phyloP scores from a whole-genome alignment of 1,140 invertebrate species.

The Caenorhabditis tropicalis region DNA sequence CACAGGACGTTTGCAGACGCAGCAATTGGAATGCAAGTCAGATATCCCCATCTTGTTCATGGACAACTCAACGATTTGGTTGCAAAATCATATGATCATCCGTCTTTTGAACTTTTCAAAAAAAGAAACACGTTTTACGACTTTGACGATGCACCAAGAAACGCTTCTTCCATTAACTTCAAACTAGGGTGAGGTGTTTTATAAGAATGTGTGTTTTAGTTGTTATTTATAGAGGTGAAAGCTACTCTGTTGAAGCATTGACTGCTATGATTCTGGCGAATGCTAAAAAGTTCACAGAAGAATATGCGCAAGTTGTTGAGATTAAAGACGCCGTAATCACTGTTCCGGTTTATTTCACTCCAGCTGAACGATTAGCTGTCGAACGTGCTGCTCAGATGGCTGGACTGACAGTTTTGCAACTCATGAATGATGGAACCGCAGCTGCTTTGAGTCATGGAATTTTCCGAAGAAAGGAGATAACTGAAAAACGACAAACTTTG shows the following conservation, averaged over 20 bases:
- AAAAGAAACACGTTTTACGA: slow-evolving; percentile 76
- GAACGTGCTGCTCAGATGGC: slow-evolving; percentile 86
- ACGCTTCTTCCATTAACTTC: slow-evolving; percentile 1
- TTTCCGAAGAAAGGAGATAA: slow-evolving; percentile 91
- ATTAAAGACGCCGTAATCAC: slow-evolving; percentile 90
- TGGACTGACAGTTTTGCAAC: slow-evolving; percentile 83
- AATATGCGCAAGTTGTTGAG: slow-evolving; percentile 59
- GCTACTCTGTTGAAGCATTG: slow-evolving; percentile 64
- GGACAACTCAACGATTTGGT: slow-evolving; percentile 47
- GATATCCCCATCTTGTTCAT: slow-evolving; percentile 2
- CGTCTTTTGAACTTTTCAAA: slow-evolving; percentile 13
- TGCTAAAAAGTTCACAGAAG: slow-evolving; percentile 64
- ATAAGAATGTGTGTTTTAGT: slow-evolving; percentile 76
- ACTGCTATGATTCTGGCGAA: slow-evolving; percentile 71
- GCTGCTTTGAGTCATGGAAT: slow-evolving; percentile 98
- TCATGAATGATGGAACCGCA: slow-evolving; percentile 70
- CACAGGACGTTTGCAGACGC: slow-evolving; percentile 92
- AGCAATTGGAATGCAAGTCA: slow-evolving; percentile 80
- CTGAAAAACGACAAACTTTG: slow-evolving; percentile 87
- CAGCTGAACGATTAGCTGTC: slow-evolving; percentile 87
- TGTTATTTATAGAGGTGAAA: slow-evolving; percentile 59
- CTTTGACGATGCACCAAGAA: slow-evolving; percentile 84
- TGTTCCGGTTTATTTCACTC: slow-evolving; percentile 93
- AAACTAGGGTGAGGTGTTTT: slow-evolving; percentile 1
- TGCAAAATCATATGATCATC: slow-evolving; percentile 75